Conservation (phyloP, 2,888 invertebrate genomes). For the Chrysolina americana region DNA sequence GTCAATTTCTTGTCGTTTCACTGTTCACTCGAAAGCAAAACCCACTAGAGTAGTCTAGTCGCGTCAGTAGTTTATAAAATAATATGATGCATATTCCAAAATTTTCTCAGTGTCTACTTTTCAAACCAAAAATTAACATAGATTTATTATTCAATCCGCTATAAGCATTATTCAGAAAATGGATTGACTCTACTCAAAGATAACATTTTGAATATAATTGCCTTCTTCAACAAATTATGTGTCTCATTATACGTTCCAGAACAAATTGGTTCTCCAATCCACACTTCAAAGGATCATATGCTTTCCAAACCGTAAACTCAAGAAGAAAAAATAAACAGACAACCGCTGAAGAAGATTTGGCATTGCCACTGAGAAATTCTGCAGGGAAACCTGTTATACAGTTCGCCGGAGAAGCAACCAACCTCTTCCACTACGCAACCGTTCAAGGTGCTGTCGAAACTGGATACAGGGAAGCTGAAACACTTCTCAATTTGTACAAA, state of each 20-base stretch:
- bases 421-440: constrained; percentile 67
- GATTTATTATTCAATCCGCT: too few relatives aligned
- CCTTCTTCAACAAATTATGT: too few relatives aligned
- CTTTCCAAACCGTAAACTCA: constrained; percentile 51
- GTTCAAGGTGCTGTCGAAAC: constrained; percentile 71
- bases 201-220: not conserved
- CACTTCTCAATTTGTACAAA: constrained; percentile 52
- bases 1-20: too few relatives aligned
- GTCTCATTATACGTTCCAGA: constrained; percentile 40
- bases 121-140: too few relatives aligned
- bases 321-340: not conserved
- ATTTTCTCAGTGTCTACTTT: too few relatives aligned
- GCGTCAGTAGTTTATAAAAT: too few relatives aligned
- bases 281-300: constrained; percentile 56
- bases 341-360: constrained; percentile 29
- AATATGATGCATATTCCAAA: too few relatives aligned
- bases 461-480: constrained; percentile 70
- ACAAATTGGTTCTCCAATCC: constrained; percentile 57
- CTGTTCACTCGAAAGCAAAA: too few relatives aligned
- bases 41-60: too few relatives aligned
- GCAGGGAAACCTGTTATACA: constrained; percentile 69
- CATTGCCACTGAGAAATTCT: constrained; percentile 37
- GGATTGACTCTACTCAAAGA: too few relatives aligned
- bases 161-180: too few relatives aligned
- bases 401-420: constrained; percentile 74